Evolutionary conservation across 2,888 invertebrate genomes (phyloP).

Genomic region (Philhelius pedissequus): DNA sequence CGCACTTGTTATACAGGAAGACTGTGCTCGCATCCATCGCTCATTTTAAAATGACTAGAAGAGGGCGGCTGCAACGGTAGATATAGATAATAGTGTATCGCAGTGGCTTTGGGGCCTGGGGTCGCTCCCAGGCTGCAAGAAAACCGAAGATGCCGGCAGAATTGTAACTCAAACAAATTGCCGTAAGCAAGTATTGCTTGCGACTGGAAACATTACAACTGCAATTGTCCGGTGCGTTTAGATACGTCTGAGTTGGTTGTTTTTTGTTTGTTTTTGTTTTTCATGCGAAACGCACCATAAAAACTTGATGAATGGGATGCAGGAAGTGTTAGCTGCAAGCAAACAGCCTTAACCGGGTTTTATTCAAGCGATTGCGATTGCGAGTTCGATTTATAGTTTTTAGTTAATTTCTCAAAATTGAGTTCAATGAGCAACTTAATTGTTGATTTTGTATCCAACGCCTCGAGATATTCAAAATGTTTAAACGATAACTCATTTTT

Average conservation of each 20-base stretch:
- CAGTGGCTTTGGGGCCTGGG: not conserved
- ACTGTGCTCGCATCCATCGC: conserved; percentile 47
- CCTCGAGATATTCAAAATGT: not conserved
- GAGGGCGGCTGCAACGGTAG: not conserved
- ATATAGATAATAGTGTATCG: not conserved
- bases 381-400: not conserved
- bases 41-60: conserved; percentile 32
- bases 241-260: not conserved
- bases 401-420: conserved; percentile 7
- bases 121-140: not conserved
- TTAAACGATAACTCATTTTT: not conserved
- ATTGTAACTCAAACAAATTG: conserved; percentile 44
- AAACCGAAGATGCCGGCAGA: conserved; percentile 9
- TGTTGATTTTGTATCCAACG: not conserved
- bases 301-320: conserved; percentile 48
- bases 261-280: not conserved
- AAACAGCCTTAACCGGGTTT: conserved; percentile 21
- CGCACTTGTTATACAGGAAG: conserved; percentile 61
- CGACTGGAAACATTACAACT: not conserved
- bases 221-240: conserved; percentile 5
- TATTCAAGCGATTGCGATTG: not conserved
- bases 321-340: conserved; percentile 32
- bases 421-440: conserved; percentile 26
- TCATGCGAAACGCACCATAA: conserved; percentile 19
- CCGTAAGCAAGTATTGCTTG: not conserved